These are phyloP conservation scores for Drosophila simulans DNA, from an alignment of 1,140 invertebrate species.

Conservation along the genomic window DNA sequence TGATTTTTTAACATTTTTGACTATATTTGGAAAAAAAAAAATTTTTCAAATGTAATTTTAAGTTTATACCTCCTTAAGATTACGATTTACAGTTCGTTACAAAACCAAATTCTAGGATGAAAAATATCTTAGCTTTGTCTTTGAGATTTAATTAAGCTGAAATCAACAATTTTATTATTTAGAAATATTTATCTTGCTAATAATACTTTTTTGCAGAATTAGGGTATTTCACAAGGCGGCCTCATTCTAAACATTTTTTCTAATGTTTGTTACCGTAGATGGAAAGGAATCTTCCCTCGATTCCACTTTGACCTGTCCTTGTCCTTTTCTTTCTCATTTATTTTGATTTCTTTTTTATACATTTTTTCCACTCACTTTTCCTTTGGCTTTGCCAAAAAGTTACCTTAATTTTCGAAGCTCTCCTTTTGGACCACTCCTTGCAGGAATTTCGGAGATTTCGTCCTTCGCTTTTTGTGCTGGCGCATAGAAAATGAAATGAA, in stretches of 20 bases:
- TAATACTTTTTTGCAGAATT: not conserved
- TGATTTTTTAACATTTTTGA: not conserved
- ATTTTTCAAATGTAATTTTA: too few relatives aligned
- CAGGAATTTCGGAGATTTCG: constrained; percentile 46
- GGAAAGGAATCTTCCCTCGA: constrained; percentile 20
- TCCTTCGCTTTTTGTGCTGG: constrained; percentile 49
- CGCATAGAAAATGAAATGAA: constrained; percentile 82
- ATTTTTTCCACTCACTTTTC: constrained; percentile 19
- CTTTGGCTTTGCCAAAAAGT: constrained; percentile 32
- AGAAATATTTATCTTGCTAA: too few relatives aligned
- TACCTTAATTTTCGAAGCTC: constrained; percentile 65
- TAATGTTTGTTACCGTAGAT: constrained; percentile 10
- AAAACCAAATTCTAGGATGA: too few relatives aligned
- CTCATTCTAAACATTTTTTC: not conserved
- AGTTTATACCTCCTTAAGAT: too few relatives aligned
- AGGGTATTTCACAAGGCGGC: not conserved
- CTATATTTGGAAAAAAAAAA: too few relatives aligned
- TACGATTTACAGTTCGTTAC: too few relatives aligned
- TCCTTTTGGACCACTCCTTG: constrained; percentile 22
- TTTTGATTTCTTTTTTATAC: constrained; percentile 50
- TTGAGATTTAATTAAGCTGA: too few relatives aligned
- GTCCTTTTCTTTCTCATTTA: constrained; percentile 55
- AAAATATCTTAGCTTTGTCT: too few relatives aligned
- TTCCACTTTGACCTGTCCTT: constrained; percentile 51
- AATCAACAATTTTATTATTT: too few relatives aligned